Evolutionary conservation across 2,113 vertebrate genomes (phyloP).

Genomic region (Mustela lutreola): DNA sequence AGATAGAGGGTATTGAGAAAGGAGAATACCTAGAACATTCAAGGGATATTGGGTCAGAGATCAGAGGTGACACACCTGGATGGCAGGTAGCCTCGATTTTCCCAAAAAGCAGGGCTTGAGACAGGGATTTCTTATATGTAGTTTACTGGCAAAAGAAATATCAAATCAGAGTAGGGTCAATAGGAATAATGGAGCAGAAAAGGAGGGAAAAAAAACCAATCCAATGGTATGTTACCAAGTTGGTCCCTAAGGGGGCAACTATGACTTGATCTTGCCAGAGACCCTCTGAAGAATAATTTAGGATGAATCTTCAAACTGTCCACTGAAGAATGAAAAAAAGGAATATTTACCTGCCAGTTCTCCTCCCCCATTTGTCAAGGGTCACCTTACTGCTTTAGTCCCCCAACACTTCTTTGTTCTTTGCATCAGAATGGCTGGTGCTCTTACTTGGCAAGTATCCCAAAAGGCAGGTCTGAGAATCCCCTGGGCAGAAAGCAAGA

Average conservation of each 20-base stretch:
- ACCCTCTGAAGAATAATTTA: not conserved
- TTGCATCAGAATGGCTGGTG: not conserved
- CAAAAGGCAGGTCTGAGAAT: not conserved
- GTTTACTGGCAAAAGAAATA: not conserved
- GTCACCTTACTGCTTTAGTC: not conserved
- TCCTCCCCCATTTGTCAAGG: not conserved
- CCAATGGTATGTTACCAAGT: not conserved
- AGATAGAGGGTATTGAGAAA: not conserved
- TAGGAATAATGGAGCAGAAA: not conserved
- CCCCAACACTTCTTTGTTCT: not conserved
- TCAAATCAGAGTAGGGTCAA: not conserved
- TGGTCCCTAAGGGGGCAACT: not conserved
- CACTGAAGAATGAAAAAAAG: not conserved
- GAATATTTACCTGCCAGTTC: not conserved
- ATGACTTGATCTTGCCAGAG: not conserved
- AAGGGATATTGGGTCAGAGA: not conserved
- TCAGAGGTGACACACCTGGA: not conserved
- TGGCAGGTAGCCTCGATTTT: not conserved
- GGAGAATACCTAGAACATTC: not conserved
- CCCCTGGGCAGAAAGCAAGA: not conserved
- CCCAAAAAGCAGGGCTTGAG: not conserved
- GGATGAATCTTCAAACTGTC: not conserved
- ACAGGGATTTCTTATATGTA: not conserved
- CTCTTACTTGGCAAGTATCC: not conserved
- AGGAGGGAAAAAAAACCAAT: not conserved